Evolutionary conservation across 92 coral and sea anemone species (phyloP).

Genomic region (Phenganax stokvisi): DNA sequence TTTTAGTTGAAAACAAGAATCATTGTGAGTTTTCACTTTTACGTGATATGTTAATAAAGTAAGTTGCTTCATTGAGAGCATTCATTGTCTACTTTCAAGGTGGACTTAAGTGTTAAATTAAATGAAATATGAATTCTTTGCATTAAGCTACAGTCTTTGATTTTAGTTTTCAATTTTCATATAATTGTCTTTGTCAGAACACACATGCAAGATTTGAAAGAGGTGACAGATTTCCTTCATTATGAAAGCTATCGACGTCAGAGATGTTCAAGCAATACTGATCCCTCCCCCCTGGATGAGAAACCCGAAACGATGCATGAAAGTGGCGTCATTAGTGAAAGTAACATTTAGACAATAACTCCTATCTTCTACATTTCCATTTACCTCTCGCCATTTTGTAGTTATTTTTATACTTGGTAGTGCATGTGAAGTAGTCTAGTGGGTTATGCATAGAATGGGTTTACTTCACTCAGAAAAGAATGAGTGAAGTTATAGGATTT

Average conservation of each 20-base stretch:
- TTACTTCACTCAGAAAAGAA: too few relatives aligned
- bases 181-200: slow-evolving; percentile 54
- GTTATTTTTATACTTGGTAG: not conserved
- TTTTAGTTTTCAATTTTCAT: not conserved
- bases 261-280: slow-evolving; percentile 38
- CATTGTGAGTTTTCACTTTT: slow-evolving; percentile 93
- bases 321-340: slow-evolving; percentile 32
- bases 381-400: not conserved
- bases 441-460: too few relatives aligned
- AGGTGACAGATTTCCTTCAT: slow-evolving; percentile 87
- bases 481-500: too few relatives aligned
- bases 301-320: slow-evolving; percentile 27
- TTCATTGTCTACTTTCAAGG: too few relatives aligned
- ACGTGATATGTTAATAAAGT: slow-evolving; percentile 96
- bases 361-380: not conserved
- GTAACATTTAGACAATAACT: slow-evolving; percentile 17
- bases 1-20: slow-evolving; percentile 95
- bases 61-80: slow-evolving; percentile 21
- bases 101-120: too few relatives aligned
- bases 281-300: slow-evolving; percentile 39
- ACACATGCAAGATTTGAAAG: slow-evolving; percentile 98
- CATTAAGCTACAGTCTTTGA: not conserved
- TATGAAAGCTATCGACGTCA: slow-evolving; percentile 82
- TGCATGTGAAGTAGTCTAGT: too few relatives aligned
- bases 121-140: not conserved